Conservation (phyloP, 2,888 invertebrate genomes). For the Coleophora flavipennella region DNA sequence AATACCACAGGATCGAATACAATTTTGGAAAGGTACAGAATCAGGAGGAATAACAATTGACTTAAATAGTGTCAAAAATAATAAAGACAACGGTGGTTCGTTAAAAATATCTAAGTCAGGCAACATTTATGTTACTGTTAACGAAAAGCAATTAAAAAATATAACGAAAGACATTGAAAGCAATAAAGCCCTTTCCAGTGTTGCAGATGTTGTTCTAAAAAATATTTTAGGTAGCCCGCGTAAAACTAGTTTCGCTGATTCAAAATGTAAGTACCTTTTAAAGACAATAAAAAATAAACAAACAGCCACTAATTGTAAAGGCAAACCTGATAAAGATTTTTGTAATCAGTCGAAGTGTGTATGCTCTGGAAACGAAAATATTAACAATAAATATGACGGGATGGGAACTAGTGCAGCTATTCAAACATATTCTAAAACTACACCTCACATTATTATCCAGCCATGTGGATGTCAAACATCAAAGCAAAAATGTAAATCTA, state of each 20-base stretch:
- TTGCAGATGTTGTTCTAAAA: slow-evolving; percentile 5
- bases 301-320: slow-evolving; percentile 30
- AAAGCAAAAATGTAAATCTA: slow-evolving; percentile 6
- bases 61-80: slow-evolving; percentile 21
- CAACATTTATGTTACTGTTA: slow-evolving; percentile 33
- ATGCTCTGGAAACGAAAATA: slow-evolving; percentile 15
- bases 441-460: slow-evolving; percentile 28
- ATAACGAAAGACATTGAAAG: slow-evolving; percentile 14
- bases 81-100: slow-evolving; percentile 23
- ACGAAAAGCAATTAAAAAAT: slow-evolving; percentile 22
- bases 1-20: slow-evolving; percentile 23
- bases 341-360: slow-evolving; percentile 31
- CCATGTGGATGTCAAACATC: slow-evolving; percentile 16
- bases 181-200: slow-evolving; percentile 1
- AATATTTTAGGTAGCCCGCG: slow-evolving; percentile 13
- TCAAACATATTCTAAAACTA: not conserved
- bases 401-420: too few species aligned
- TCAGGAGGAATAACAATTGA: slow-evolving; percentile 33
- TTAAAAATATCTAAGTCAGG: slow-evolving; percentile 42
- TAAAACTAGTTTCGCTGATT: too few species aligned
- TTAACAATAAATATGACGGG: too few species aligned
- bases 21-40: slow-evolving; percentile 25
- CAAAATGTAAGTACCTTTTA: not conserved
- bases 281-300: slow-evolving; percentile 20
- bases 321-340: slow-evolving; percentile 13